phyloP scores from a whole-genome alignment of 2,113 vertebrate species.

The Cisticola juncidis region DNA sequence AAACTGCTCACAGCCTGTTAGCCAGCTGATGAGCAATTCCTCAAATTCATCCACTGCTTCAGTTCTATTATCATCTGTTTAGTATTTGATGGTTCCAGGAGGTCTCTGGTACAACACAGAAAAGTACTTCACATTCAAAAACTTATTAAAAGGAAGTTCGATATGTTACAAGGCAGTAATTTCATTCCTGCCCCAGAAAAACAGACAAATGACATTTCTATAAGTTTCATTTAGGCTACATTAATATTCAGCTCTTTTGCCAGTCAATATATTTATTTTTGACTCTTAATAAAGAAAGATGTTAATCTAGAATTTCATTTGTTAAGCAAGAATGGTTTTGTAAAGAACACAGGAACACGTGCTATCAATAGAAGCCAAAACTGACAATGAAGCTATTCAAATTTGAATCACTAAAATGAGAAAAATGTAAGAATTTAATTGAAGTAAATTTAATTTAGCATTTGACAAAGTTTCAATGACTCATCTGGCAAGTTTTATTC shows the following conservation, averaged over 20 bases:
- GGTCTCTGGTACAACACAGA: background rate
- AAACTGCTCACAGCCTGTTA: constrained; percentile 5
- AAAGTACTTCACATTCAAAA: background rate
- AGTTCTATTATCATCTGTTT: background rate
- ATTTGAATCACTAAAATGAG: background rate
- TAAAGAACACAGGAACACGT: background rate
- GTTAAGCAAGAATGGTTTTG: background rate
- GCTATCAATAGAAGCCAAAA: background rate
- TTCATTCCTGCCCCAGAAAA: background rate
- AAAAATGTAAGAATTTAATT: background rate
- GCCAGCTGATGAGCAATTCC: background rate
- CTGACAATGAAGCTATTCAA: background rate
- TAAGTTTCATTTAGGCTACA: background rate
- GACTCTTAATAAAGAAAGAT: background rate
- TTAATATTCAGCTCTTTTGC: background rate
- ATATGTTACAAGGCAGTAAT: background rate
- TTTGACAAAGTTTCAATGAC: background rate
- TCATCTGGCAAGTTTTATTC: background rate
- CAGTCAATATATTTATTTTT: background rate
- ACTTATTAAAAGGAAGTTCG: background rate
- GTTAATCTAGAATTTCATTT: background rate
- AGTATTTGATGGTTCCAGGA: background rate
- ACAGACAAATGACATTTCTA: background rate
- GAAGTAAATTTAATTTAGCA: background rate
- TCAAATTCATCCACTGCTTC: background rate